phyloP scores from a whole-genome alignment of 2,888 invertebrate species.

The Lumbricus terrestris region DNA sequence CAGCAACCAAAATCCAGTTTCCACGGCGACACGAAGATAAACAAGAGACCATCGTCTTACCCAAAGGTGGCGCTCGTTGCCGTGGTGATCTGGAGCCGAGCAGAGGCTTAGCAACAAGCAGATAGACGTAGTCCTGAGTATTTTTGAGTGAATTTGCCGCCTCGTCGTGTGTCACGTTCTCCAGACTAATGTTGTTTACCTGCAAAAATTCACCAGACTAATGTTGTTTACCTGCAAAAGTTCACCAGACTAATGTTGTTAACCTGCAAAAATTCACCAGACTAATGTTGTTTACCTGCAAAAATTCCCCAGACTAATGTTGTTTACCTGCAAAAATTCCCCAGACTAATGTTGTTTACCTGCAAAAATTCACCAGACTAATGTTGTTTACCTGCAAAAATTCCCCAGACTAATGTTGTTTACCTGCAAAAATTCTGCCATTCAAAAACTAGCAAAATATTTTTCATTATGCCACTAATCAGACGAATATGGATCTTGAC shows the following conservation, averaged over 20 bases:
- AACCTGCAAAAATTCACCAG: slow-evolving; percentile 81
- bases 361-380: too few relatives aligned
- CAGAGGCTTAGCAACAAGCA: slow-evolving; percentile 66
- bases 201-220: slow-evolving; percentile 67
- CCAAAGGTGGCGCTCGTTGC: slow-evolving; percentile 14
- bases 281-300: slow-evolving; percentile 71
- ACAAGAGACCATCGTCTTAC: background rate
- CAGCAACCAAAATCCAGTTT: background rate
- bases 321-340: too few relatives aligned
- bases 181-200: slow-evolving; percentile 74
- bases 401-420: too few relatives aligned
- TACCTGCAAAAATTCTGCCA: slow-evolving; percentile 34
- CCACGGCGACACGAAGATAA: background rate
- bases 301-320: slow-evolving; percentile 88
- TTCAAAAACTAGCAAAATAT: background rate
- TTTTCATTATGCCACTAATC: background rate
- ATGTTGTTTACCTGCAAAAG: slow-evolving; percentile 68
- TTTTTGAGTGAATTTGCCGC: slow-evolving; percentile 94
- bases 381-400: too few relatives aligned
- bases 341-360: too few relatives aligned
- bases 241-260: slow-evolving; percentile 82
- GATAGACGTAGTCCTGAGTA: slow-evolving; percentile 83
- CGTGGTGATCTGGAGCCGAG: slow-evolving; percentile 21
- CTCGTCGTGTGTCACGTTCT: slow-evolving; percentile 95
- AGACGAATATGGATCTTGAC: background rate